Base-by-base conservation (phyloP, 2,888 invertebrate genomes). In the Ditula angustiorana region DNA sequence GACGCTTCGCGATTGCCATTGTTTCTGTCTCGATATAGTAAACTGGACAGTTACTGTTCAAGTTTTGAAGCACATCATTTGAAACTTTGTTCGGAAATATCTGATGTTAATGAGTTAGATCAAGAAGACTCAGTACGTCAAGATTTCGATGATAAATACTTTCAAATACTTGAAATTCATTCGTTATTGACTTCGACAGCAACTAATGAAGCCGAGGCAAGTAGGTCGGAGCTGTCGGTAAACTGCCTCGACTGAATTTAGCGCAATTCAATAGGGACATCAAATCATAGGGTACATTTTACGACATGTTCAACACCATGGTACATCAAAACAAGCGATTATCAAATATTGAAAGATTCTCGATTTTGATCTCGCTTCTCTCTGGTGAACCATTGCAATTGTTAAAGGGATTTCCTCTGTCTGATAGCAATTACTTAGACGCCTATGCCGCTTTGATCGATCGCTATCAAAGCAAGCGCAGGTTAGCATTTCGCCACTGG, bases 291-390 rank as follows among this genome's bases (percentile, higher is more conserved):
- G 33, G 33, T 50, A 24, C 50, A n/a, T 50, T 50, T 4, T 50
- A 50, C 10, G 50, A 50, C 50, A 50, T 50, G 50, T 50, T 8
- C 28, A 28, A 50, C 50, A 50, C 50, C 1, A 50, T 50, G 50
- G 50, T 50, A 13, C 50, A 50, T 50, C 26, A 50, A 13, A 50
- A 50, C 28, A 23, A 30, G 19, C 33, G 33, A 11, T 11, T 33
- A 11, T 33, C 33, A 33, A 33, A 33, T 11, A 33, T 33, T 11
- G 33, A 28, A 50, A 50, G 13, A 13, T 13, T 50, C 19, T 49
- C 49, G 21, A 49, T 49, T 24, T 49, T 49, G 11, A 24, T 49
- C 7, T 49, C 49, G 26, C 49, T 50, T 50, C 50, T 50, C 21
- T 50, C 50, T 13, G 50, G 50, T 28, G 50, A 50, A n/a, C 50